Evolutionary conservation across 2,113 vertebrate species (phyloP).

Genomic region (Coturnix japonica): DNA sequence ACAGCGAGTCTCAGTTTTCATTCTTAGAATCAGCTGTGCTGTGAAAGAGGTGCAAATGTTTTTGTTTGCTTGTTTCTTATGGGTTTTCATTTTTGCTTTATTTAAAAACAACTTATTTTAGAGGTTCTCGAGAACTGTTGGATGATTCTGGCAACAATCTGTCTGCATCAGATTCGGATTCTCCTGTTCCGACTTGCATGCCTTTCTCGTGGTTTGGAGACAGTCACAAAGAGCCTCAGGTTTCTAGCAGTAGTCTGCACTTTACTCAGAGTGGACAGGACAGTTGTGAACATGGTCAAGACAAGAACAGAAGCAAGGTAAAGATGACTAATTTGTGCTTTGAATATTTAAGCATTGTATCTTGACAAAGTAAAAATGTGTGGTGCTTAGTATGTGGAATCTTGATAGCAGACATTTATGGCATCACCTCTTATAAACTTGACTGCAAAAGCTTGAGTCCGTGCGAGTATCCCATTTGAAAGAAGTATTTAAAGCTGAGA

Average conservation of each 20-base stretch:
- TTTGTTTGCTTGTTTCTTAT: background rate
- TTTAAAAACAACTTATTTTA: constrained; percentile 49
- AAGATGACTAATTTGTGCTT: constrained; percentile 25
- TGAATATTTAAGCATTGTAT: background rate
- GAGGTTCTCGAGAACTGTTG: constrained; percentile 89
- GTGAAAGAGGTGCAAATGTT: background rate
- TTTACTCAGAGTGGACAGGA: constrained; percentile 76
- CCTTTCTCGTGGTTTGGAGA: constrained; percentile 95
- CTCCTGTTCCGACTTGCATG: constrained; percentile 91
- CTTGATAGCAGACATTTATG: background rate
- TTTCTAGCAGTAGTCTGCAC: constrained; percentile 83
- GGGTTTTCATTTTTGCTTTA: background rate
- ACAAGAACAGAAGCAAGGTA: constrained; percentile 86
- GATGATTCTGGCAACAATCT: constrained; percentile 86
- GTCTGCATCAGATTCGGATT: constrained; percentile 88
- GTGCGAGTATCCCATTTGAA: background rate
- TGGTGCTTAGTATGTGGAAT: background rate
- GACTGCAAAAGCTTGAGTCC: background rate
- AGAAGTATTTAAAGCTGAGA: background rate
- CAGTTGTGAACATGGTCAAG: constrained; percentile 79
- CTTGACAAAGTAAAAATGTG: background rate
- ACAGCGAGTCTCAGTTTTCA: background rate
- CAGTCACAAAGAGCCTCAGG: constrained; percentile 85
- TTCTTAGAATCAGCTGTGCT: background rate
- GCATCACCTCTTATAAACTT: background rate